These are phyloP conservation scores for Noctua janthina DNA, from an alignment of 2,888 invertebrate species.

Conservation along the genomic window DNA sequence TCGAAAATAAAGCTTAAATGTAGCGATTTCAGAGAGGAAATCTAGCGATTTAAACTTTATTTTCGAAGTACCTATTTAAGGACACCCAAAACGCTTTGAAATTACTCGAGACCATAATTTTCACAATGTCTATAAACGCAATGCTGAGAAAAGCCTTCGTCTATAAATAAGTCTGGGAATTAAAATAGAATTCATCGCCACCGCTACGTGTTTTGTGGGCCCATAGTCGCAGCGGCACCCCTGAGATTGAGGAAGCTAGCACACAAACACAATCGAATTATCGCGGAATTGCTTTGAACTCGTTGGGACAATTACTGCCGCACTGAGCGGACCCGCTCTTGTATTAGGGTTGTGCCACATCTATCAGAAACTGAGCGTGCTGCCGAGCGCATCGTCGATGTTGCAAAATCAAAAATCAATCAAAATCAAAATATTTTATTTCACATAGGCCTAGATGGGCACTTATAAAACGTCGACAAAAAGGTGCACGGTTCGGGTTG, in stretches of 20 bases:
- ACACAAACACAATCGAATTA: slow-evolving; percentile 56
- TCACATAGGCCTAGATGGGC: no score
- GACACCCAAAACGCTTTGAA: background rate
- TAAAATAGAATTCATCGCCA: slow-evolving; percentile 9
- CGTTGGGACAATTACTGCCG: slow-evolving; percentile 45
- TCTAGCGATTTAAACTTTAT: background rate
- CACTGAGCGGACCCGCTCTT: background rate
- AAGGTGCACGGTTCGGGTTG: no score
- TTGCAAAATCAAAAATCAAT: no score
- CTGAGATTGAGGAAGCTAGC: slow-evolving; percentile 15
- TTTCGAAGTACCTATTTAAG: background rate
- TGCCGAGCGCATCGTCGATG: background rate
- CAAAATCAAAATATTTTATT: no score
- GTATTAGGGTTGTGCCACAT: background rate
- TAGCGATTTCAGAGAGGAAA: background rate
- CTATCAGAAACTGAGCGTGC: background rate
- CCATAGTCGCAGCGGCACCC: background rate
- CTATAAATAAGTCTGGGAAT: slow-evolving; percentile 3
- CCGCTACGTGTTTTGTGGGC: background rate
- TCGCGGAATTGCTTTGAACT: slow-evolving; percentile 39
- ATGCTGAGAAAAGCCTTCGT: background rate
- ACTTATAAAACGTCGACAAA: no score
- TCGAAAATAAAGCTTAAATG: no score
- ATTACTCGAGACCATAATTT: background rate
- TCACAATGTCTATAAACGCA: background rate